These are phyloP conservation scores for Xenopus borealis DNA, from an alignment of 2,113 vertebrate species.

Conservation along the genomic window DNA sequence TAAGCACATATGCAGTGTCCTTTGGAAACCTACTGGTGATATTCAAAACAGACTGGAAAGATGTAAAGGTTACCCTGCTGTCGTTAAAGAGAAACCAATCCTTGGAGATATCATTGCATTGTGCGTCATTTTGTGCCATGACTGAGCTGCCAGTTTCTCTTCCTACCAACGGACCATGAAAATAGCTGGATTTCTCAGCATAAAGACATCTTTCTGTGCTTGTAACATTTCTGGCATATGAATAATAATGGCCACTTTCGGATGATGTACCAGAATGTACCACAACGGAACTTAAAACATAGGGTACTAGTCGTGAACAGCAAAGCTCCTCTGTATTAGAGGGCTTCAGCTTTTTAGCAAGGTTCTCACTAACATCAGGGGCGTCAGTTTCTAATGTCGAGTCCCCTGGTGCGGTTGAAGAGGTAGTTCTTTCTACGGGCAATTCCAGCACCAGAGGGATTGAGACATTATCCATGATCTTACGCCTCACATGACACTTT, in stretches of 20 bases:
- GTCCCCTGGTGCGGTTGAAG: conserved; percentile 56
- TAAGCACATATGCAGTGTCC: conserved; percentile 94
- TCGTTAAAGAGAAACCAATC: conserved; percentile 99
- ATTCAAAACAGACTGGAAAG: conserved; percentile 93
- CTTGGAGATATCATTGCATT: conserved; percentile 66
- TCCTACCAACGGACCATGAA: conserved; percentile 57
- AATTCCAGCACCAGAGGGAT: conserved; percentile 82
- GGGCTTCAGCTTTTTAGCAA: conserved; percentile 93
- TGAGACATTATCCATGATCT: conserved; percentile 92
- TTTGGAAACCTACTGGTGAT: conserved; percentile 95
- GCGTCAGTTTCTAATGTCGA: conserved; percentile 74
- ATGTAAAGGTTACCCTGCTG: conserved; percentile 94
- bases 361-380: conserved; percentile 83
- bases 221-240: conserved; percentile 83
- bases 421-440: conserved; percentile 70
- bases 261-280: conserved; percentile 96
- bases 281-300: conserved; percentile 87
- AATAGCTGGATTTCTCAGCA: conserved; percentile 58
- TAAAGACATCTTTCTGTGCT: conserved; percentile 64
- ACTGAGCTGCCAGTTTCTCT: conserved; percentile 56
- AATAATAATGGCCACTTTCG: conserved; percentile 97
- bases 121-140: conserved; percentile 60
- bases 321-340: conserved; percentile 78
- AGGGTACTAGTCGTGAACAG: conserved; percentile 70
- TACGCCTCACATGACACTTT: conserved; percentile 88